phyloP scores from a whole-genome alignment of 2,797 vertebrate genomes.

The Aratinga solstitialis region DNA sequence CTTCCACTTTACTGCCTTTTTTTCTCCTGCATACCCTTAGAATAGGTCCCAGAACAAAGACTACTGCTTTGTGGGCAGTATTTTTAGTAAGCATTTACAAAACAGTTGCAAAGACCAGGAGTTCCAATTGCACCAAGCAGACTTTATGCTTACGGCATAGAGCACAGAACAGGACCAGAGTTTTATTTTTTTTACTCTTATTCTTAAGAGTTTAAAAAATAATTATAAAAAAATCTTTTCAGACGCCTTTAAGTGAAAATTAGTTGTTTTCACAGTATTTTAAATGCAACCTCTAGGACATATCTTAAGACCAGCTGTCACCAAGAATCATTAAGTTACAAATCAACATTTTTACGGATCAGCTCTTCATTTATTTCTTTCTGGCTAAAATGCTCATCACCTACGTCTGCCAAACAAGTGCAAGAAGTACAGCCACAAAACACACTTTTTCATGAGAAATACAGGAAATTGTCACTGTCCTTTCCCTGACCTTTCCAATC shows the following conservation, averaged over 20 bases:
- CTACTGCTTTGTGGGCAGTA: neutral
- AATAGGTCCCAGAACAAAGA: neutral
- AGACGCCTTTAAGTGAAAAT: neutral
- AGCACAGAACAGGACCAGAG: neutral
- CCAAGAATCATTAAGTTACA: neutral
- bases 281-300: neutral
- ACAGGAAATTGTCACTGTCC: neutral
- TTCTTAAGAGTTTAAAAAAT: neutral
- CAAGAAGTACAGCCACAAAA: neutral
- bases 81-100: neutral
- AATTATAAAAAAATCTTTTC: neutral
- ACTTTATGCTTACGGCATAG: neutral
- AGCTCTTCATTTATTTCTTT: neutral
- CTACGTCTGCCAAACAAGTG: neutral
- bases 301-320: neutral
- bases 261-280: neutral
- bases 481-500: conserved; percentile 46
- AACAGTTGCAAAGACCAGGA: neutral
- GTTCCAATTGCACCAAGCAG: neutral
- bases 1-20: neutral
- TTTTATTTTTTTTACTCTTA: neutral
- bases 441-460: neutral
- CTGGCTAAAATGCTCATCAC: neutral
- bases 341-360: neutral
- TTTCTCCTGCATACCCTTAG: neutral